phyloP scores from a whole-genome alignment of 2,888 invertebrate species.

The Drosophila pseudotalamancana region DNA sequence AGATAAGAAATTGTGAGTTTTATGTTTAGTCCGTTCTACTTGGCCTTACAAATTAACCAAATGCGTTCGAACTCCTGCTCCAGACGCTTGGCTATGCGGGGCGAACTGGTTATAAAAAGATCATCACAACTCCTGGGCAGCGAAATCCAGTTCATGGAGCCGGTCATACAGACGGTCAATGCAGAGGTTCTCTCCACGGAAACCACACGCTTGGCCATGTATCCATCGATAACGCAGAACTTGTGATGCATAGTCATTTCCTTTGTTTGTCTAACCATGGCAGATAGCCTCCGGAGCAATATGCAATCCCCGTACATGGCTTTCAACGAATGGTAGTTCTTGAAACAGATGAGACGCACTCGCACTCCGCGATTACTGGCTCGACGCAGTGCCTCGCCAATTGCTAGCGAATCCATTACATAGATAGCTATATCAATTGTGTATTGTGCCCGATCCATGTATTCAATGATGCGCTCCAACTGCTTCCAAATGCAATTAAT shows the following conservation, averaged over 20 bases:
- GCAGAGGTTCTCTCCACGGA: too few relatives aligned
- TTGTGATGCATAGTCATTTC: conserved; percentile 1
- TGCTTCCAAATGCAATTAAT: conserved; percentile 2
- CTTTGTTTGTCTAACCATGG: accelerated
- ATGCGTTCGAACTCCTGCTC: conserved; percentile 4
- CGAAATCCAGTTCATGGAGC: conserved; percentile 5
- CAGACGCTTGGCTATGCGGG: conserved; percentile 1
- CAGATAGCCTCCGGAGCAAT: not conserved
- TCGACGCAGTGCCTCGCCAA: not conserved
- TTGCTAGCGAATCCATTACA: not conserved
- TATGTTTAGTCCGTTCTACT: not conserved
- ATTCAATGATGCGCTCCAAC: not conserved
- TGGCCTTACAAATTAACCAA: not conserved
- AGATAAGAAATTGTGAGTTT: conserved; percentile 2
- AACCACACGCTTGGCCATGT: not conserved
- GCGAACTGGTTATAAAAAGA: not conserved
- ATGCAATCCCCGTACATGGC: not conserved
- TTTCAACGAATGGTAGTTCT: not conserved
- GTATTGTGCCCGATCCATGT: not conserved
- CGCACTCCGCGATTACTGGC: conserved; percentile 5
- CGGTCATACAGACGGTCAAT: conserved; percentile 7
- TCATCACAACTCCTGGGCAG: not conserved
- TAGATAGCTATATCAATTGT: conserved; percentile 9
- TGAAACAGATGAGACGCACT: not conserved
- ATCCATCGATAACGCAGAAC: conserved; percentile 5